A percentile compares a stretch with the other conserved stretches of the same genome.
phyloP scores from a whole-genome alignment of 2,113 vertebrate species.

The Procapra przewalskii region DNA sequence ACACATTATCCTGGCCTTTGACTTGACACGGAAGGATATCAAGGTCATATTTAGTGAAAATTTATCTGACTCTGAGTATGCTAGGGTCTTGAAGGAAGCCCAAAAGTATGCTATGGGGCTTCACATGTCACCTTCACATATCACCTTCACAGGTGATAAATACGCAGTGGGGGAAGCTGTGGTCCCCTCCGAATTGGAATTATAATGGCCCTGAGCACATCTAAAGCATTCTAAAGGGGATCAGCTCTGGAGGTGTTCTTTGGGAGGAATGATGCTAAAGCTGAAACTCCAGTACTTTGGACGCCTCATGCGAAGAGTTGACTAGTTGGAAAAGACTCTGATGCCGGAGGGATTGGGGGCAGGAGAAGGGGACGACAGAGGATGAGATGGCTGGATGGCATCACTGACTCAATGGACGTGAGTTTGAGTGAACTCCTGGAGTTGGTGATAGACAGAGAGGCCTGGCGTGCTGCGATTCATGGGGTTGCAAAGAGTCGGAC shows the following conservation, averaged over 20 bases:
- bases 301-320: too few species aligned
- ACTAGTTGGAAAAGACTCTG: too few species aligned
- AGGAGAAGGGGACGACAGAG: too few species aligned
- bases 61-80: not conserved
- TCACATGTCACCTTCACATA: not conserved
- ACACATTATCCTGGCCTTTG: not conserved
- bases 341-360: too few species aligned
- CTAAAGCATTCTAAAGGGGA: not conserved
- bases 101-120: not conserved
- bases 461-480: too few species aligned
- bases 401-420: too few species aligned
- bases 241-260: too few species aligned
- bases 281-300: too few species aligned
- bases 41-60: not conserved
- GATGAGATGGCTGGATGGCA: too few species aligned
- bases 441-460: too few species aligned
- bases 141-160: not conserved
- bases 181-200: not conserved
- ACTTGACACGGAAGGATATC: not conserved
- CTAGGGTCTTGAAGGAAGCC: not conserved
- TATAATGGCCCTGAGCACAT: not conserved
- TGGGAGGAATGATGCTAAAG: too few species aligned
- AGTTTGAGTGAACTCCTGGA: too few species aligned
- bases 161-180: fast-evolving
- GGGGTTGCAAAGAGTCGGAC: fast-evolving